Evolutionary conservation across 1,140 invertebrate genomes (phyloP), one percentile per base, ranked within the genome.

Genomic region (Caenorhabditis briggsae): DNA sequence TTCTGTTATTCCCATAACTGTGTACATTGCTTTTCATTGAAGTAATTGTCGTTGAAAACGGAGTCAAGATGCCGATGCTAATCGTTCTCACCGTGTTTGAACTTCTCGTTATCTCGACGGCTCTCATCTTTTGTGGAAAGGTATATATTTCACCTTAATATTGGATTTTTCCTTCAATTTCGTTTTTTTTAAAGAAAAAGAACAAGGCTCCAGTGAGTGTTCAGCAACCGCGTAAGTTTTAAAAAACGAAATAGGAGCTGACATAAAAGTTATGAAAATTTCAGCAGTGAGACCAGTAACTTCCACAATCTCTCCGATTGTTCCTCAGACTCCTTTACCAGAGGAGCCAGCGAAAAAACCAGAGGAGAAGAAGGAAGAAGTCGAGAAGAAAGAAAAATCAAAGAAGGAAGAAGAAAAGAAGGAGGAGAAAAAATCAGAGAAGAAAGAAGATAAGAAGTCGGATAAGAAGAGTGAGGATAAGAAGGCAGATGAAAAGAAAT

Each of bases 341-440:
- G n/a, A n/a, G 16, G 56, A 58, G 2, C 16, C 56, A n/a, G 56
- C 18, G 7, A 58, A 58, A n/a, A 58, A 58, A n/a, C 16, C 16
- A 58, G 56, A 58, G 18, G 56, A 58, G n/a, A 58, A 58, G 56
- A 58, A 58, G 18, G 56, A 58, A 58, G 56, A 58, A 58, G 56
- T 5, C 18, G 56, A 58, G n/a, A n/a, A 58, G 56, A 58, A 58
- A 58, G n/a, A 58, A 58, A 7, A 16, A n/a, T 14, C 16, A 18
- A 58, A 58, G 18, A 58, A 58, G 18, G 16, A 14, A 58, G 56
- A 58, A n/a, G n/a, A 58, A n/a, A 58, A 58, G 56, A n/a, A 11
- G 16, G 50, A 53, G 16, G 50, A 53, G 16, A 53, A 53, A 16
- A 53, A 53, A 53, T 53, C 12, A 14, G 56, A 58, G n/a, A 58